Evolutionary conservation across 2,113 vertebrate genomes (phyloP), one percentile per base, ranked within the genome.

Genomic region (Merops nubicus): DNA sequence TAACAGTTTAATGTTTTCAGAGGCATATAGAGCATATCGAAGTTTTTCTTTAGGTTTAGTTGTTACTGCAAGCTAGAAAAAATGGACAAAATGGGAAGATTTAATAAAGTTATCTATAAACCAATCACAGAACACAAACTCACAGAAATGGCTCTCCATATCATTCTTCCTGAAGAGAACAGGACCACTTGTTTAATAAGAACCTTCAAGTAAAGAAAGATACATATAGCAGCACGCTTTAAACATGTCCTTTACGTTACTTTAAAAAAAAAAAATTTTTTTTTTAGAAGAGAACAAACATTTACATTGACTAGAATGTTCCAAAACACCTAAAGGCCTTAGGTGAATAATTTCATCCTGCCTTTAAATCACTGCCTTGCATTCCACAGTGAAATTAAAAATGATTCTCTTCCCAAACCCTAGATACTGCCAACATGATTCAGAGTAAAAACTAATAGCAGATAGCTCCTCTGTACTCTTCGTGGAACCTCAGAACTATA

Each of bases 381-480:
- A 85, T 72, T 89, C 53, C 69, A 89, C 19, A 50, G 50, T 72
- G 72, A 95, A 75, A 76, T 56, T 38, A 91, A 82, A 91, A 50
- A 25, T 26, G 48, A 93, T 64, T 69, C 23, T 82, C 54, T 69
- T 34, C 15, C 57, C 8, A 82, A 91, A 1, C 15, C 7, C 25
- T 31, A 42, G 36, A 29, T 12, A 54, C 3, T 34, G n/a, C 62
- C 1, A 1, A 54, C 15, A 29, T 0, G 6, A 79, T 26, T 65
- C 31, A 40, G 53, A 80, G n/a, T 13, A 76, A 80, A 83, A 78
- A 65, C 47, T n/a, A 63, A 68, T 3, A 76, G 43, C 3, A 57
- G 45, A 50, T 13, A 85, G 8, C 6, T 29, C 21, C 29, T 63
- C 6, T 4, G 6, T 11, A 33, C 31, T 72, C 57, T 12, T 36